These are phyloP conservation scores for Eilema caniola DNA, from an alignment of 2,888 invertebrate species.

Conservation along the genomic window DNA sequence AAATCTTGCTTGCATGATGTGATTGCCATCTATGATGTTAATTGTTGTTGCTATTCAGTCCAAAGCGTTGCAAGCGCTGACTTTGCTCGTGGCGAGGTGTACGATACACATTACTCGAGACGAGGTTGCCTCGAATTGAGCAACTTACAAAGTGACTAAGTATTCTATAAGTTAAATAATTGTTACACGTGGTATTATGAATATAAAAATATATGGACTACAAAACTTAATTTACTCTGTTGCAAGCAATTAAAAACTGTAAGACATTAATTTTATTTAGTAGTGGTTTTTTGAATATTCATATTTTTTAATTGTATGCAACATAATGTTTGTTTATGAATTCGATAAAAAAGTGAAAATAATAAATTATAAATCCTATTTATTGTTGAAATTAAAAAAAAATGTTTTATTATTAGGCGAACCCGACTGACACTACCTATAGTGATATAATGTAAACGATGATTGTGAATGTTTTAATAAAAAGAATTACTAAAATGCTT, in stretches of 20 bases:
- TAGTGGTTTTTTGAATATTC: not conserved
- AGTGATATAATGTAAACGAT: constrained; percentile 57
- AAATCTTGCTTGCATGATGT: constrained; percentile 16
- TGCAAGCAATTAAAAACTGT: constrained; percentile 51
- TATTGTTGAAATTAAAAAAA: constrained; percentile 58
- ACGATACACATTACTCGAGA: constrained; percentile 1
- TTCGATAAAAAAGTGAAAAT: constrained; percentile 46
- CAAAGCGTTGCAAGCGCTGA: not conserved
- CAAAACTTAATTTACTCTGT: constrained; percentile 36
- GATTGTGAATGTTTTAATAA: constrained; percentile 78
- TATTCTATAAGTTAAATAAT: constrained; percentile 34
- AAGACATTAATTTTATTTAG: not conserved
- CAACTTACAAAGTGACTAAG: constrained; percentile 51
- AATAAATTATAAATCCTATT: constrained; percentile 59
- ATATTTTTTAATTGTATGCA: constrained; percentile 49
- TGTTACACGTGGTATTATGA: constrained; percentile 44
- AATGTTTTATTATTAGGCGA: constrained; percentile 62
- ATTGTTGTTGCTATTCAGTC: constrained; percentile 22
- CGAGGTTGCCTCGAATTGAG: constrained; percentile 26
- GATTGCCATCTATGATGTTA: constrained; percentile 22
- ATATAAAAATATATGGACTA: constrained; percentile 40
- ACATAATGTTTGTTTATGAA: constrained; percentile 38
- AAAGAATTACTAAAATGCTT: constrained; percentile 52
- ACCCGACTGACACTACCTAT: constrained; percentile 75
- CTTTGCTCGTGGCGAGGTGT: not conserved